Percentiles rank a stretch among this genome's conserved stretches.
Conservation (phyloP, 2,888 invertebrate genomes). For the Synergus japonicus region DNA sequence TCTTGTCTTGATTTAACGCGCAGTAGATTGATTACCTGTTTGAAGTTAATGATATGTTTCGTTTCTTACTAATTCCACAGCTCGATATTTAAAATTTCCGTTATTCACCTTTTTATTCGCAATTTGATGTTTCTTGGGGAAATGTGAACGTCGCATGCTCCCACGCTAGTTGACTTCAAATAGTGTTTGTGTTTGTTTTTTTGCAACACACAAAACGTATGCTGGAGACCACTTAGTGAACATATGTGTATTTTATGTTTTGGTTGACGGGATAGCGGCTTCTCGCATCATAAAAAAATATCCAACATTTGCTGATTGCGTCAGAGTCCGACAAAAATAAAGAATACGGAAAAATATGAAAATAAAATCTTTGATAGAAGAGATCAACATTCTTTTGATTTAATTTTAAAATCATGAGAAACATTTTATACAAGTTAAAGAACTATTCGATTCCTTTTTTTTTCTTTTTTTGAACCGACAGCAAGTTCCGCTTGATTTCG, state of each 20-base stretch:
- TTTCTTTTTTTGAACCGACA: too few relatives aligned
- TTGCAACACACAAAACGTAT: conserved; percentile 6
- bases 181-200: conserved; percentile 1
- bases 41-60: too few relatives aligned
- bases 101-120: background rate
- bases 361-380: background rate
- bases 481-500: background rate
- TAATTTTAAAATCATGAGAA: too few relatives aligned
- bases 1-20: too few relatives aligned
- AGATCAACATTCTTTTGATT: too few relatives aligned
- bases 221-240: conserved; percentile 10
- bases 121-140: background rate
- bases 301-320: background rate
- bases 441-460: too few relatives aligned
- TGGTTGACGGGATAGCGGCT: background rate
- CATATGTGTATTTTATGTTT: conserved; percentile 1
- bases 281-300: background rate
- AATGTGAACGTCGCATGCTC: background rate
- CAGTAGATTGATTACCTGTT: too few relatives aligned
- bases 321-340: background rate
- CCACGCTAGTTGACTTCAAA: conserved; percentile 22
- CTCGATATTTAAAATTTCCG: too few relatives aligned
- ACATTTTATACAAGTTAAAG: too few relatives aligned
- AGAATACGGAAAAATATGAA: background rate
- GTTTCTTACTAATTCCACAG: too few relatives aligned